A percentile compares a stretch with the other conserved stretches of the same genome.
Conservation (phyloP, 2,888 invertebrate species). For the Yponomeuta evonymella region DNA sequence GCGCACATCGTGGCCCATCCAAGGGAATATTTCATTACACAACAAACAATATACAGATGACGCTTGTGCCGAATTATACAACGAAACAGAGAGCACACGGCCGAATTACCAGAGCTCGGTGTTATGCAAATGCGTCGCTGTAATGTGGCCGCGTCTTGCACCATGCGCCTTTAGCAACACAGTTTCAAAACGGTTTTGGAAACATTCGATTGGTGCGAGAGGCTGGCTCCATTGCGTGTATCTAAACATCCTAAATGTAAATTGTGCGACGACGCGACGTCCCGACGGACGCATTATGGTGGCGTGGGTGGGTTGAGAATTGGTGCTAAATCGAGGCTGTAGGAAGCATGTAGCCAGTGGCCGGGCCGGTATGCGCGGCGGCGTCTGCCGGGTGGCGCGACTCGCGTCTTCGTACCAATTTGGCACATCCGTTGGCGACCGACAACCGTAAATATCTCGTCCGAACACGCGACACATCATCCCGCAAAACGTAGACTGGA, state of each 20-base stretch:
- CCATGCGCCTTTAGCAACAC: constrained; percentile 66
- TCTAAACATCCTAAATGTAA: too few relatives aligned
- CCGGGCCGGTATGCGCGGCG: constrained; percentile 66
- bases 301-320: constrained; percentile 30
- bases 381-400: constrained; percentile 63
- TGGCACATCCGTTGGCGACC: constrained; percentile 71
- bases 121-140: constrained; percentile 69
- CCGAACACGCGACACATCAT: not conserved
- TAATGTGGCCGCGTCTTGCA: constrained; percentile 65
- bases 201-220: constrained; percentile 47
- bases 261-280: not conserved
- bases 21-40: constrained; percentile 34
- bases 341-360: constrained; percentile 49
- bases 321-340: constrained; percentile 31
- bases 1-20: constrained; percentile 33
- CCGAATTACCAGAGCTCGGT: constrained; percentile 57
- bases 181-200: constrained; percentile 71
- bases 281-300: constrained; percentile 23
- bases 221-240: constrained; percentile 34
- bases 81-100: constrained; percentile 47
- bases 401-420: constrained; percentile 52
- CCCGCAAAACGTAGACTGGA: not conserved
- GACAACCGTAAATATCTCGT: constrained; percentile 63
- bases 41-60: constrained; percentile 32
- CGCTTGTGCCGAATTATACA: constrained; percentile 42